Evolutionary conservation across 1,140 invertebrate species (phyloP).

Genomic region (Bombus fervidus): DNA sequence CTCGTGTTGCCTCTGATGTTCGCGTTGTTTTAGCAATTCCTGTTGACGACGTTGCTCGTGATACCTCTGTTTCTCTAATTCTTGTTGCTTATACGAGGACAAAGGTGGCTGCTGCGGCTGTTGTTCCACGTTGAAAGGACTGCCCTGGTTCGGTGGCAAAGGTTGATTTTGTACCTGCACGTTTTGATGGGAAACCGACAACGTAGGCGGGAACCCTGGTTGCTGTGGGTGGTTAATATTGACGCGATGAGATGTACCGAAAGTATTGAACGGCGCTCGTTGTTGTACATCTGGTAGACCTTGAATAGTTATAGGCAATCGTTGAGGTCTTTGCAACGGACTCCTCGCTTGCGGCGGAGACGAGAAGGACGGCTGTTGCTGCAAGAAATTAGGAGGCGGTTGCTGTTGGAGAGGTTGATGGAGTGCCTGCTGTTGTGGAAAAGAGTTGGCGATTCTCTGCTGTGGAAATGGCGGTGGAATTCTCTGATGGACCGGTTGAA

Average conservation of each 20-base stretch:
- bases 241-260: conserved; percentile 67
- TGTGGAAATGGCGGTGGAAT: conserved; percentile 79
- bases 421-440: conserved; percentile 77
- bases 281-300: conserved; percentile 78
- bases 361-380: conserved; percentile 58
- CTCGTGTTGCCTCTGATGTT: conserved; percentile 72
- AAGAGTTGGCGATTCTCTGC: conserved; percentile 81
- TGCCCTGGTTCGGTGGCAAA: conserved; percentile 36
- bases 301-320: conserved; percentile 77
- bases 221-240: conserved; percentile 75
- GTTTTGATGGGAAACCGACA: conserved; percentile 74
- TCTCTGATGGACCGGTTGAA: conserved; percentile 78
- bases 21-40: conserved; percentile 71
- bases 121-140: conserved; percentile 61
- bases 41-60: conserved; percentile 75
- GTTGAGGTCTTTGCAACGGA: conserved; percentile 68
- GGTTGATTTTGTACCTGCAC: conserved; percentile 72
- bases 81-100: conserved; percentile 67
- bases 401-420: conserved; percentile 74
- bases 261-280: conserved; percentile 71
- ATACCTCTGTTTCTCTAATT: conserved; percentile 75
- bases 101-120: conserved; percentile 62
- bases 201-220: conserved; percentile 67
- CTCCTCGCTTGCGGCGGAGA: conserved; percentile 61
- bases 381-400: conserved; percentile 74